Conservation (phyloP, 2,113 vertebrate species). For the Cromileptes altivelis region DNA sequence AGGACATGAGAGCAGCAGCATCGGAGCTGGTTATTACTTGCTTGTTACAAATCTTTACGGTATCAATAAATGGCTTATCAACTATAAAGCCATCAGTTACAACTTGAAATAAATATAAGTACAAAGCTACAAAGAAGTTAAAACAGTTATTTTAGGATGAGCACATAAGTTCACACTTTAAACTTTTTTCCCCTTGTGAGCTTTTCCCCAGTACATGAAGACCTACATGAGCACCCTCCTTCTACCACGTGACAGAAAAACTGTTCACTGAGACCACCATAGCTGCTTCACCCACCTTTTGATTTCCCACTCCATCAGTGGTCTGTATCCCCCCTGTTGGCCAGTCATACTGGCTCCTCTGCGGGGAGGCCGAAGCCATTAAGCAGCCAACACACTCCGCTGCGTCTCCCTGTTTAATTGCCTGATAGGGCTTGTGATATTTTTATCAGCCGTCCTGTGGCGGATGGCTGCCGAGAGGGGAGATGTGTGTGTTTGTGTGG, state of each 20-base stretch:
- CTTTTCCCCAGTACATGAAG: background rate
- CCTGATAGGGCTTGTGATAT: constrained; percentile 80
- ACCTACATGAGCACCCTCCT: background rate
- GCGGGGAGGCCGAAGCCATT: constrained; percentile 63
- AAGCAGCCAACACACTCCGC: constrained; percentile 69
- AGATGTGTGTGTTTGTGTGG: constrained; percentile 41
- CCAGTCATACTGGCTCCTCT: constrained; percentile 55
- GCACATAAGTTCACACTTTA: background rate
- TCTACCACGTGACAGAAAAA: constrained; percentile 33
- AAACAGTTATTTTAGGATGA: background rate
- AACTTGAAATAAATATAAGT: background rate
- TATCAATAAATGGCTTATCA: background rate
- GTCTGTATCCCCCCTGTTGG: constrained; percentile 58
- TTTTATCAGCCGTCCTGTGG: constrained; percentile 78
- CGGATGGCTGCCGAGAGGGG: constrained; percentile 58
- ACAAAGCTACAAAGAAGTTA: background rate
- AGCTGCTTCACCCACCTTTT: constrained; percentile 58
- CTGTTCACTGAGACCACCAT: constrained; percentile 47
- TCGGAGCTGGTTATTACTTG: background rate
- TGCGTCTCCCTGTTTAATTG: constrained; percentile 80
- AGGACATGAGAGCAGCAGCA: background rate
- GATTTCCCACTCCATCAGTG: constrained; percentile 67
- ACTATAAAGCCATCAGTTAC: background rate
- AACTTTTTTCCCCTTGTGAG: background rate
- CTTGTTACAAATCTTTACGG: background rate